phyloP scores from a whole-genome alignment of 2,113 vertebrate species.

The Oreochromis spilurus region DNA sequence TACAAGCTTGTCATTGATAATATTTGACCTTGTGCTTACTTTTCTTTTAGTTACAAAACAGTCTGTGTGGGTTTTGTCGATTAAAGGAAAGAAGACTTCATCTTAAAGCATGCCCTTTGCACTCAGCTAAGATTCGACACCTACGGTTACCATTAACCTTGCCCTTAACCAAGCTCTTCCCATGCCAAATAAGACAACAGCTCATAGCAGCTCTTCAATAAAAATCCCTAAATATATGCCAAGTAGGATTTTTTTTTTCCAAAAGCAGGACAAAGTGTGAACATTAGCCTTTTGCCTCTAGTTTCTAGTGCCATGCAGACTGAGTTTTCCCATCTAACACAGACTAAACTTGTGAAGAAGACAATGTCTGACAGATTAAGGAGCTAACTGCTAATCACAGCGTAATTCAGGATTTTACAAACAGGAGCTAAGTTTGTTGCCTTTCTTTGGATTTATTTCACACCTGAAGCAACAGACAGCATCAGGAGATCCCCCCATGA shows the following conservation, averaged over 20 bases:
- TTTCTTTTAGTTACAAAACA: neutral
- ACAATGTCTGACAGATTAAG: neutral
- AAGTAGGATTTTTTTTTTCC: neutral
- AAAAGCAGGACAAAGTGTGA: neutral
- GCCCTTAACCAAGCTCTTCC: neutral
- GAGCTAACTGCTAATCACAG: neutral
- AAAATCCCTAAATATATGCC: neutral
- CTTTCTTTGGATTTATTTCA: neutral
- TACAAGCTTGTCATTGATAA: neutral
- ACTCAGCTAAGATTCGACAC: neutral
- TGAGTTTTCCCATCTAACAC: neutral
- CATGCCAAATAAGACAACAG: neutral
- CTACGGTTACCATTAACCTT: neutral
- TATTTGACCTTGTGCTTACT: neutral
- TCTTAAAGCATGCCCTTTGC: neutral
- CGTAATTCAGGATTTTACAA: neutral
- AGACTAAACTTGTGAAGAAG: neutral
- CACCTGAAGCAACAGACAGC: neutral
- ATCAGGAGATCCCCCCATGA: neutral
- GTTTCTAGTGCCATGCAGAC: neutral
- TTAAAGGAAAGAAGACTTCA: neutral
- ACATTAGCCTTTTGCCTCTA: neutral
- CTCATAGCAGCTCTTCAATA: neutral
- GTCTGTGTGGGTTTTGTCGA: neutral
- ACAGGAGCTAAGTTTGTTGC: neutral